Evolutionary conservation across 2,888 invertebrate genomes (phyloP), one percentile per base, ranked within the genome.

Genomic region (Linnaemya tessellans): DNA sequence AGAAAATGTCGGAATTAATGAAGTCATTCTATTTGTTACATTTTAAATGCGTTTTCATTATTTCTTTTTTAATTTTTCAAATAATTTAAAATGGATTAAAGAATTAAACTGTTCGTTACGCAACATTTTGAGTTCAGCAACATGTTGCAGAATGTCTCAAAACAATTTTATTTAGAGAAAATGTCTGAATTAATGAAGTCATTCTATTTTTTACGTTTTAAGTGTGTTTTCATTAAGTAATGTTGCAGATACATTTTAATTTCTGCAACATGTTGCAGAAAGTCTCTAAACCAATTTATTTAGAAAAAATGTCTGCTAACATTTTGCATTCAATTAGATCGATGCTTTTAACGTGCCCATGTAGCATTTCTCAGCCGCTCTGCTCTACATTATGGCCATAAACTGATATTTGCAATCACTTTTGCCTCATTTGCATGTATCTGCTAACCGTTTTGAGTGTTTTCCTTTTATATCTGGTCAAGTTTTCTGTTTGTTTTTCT

Each of bases 401-500:
- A 22, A 15, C 20, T 58, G 20, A 67, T 13, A 62, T 67, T 49
- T 30, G 41, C 41, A 41, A 51, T 49, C 18, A 49, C 58, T 35
- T 78, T 67, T 77, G 5, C 54, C 25, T 68, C n/a, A 70, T 51
- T 80, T 73, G 5, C 25, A 25, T 65, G 80, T 56, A 73, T 46
- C 20, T 43, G n/a, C 46, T 43, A 20, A 56, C 43, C 54, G 46
- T 54, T 67, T 54, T 43, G 5, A 77, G 41, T 54, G 54, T 41
- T 65, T 65, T 51, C 3, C 15, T 58, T 22, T n/a, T 25, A 41
- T 41, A 62, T 1, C 70, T 60, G 74, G 73, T 70, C 68, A 75
- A 80, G 64, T 75, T 80, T 65, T 80, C 58, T 65, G 51, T 71
- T 75, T 70, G 79, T 75, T 56, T 80, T 75, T 38, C 58, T 18